Evolutionary conservation across 2,113 vertebrate species (phyloP).

Genomic region (Pavo muticus): DNA sequence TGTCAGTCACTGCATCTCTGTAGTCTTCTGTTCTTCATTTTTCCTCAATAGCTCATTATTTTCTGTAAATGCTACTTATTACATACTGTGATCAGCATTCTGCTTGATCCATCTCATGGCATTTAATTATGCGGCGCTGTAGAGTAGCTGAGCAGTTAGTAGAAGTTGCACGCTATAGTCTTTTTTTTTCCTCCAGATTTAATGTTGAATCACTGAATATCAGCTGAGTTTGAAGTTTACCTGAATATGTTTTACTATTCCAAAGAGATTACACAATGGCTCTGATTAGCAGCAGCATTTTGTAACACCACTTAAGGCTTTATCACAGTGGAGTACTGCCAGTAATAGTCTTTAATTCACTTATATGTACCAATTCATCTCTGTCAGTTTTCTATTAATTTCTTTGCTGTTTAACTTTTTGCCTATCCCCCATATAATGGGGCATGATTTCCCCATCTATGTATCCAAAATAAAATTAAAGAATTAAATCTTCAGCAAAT

Average conservation of each 20-base stretch:
- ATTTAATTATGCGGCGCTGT: slow-evolving; percentile 42
- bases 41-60: not conserved
- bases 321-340: slow-evolving; percentile 73
- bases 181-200: not conserved
- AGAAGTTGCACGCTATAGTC: not conserved
- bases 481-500: slow-evolving; percentile 60
- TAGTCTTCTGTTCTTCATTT: not conserved
- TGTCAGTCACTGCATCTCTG: not conserved
- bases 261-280: slow-evolving; percentile 52
- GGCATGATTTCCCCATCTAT: slow-evolving; percentile 62
- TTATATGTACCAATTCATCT: slow-evolving; percentile 79
- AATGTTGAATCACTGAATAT: slow-evolving; percentile 65
- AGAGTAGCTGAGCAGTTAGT: slow-evolving; percentile 28
- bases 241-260: slow-evolving; percentile 65
- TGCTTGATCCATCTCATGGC: slow-evolving; percentile 42
- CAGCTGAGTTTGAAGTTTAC: slow-evolving; percentile 70
- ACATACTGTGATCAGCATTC: slow-evolving; percentile 2
- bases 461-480: slow-evolving; percentile 48
- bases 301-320: slow-evolving; percentile 79
- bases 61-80: slow-evolving; percentile 31
- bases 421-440: slow-evolving; percentile 51
- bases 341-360: slow-evolving; percentile 82
- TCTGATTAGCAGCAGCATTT: slow-evolving; percentile 73
- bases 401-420: slow-evolving; percentile 75
- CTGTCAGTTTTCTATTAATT: slow-evolving; percentile 79